These are phyloP conservation scores for Paramormyrops kingsleyae DNA, from an alignment of 2,113 vertebrate species.

Conservation along the genomic window DNA sequence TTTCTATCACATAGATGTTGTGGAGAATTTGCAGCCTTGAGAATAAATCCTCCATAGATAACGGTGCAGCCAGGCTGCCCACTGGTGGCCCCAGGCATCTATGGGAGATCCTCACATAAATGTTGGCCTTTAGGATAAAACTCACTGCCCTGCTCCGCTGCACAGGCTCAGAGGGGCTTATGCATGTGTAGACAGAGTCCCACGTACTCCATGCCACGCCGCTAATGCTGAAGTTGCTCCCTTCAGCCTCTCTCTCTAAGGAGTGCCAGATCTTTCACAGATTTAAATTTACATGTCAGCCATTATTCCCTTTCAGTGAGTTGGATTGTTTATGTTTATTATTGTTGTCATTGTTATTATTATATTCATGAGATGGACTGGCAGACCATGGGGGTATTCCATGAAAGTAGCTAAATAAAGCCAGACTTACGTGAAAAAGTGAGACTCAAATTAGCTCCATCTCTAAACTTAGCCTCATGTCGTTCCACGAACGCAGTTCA, in stretches of 20 bases:
- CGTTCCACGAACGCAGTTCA: no score
- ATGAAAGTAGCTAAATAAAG: no score
- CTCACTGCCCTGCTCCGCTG: background rate
- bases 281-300: background rate
- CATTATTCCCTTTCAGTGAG: background rate
- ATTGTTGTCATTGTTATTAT: background rate
- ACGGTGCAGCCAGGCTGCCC: constrained; percentile 8
- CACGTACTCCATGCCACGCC: background rate
- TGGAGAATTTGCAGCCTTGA: background rate
- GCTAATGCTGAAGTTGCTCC: background rate
- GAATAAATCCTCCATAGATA: constrained; percentile 3
- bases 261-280: background rate
- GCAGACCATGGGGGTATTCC: no score
- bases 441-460: no score
- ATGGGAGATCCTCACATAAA: background rate
- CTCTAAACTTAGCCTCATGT: no score
- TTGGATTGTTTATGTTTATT: background rate
- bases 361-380: background rate
- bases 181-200: background rate
- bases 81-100: background rate
- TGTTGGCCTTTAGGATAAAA: background rate
- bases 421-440: no score
- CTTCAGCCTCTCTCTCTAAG: background rate
- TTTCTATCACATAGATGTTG: background rate
- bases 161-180: background rate